A percentile compares a stretch with the other conserved stretches of the same genome.
phyloP scores from a whole-genome alignment of 1,140 invertebrate species.

The Lordiphosa stackelbergi region DNA sequence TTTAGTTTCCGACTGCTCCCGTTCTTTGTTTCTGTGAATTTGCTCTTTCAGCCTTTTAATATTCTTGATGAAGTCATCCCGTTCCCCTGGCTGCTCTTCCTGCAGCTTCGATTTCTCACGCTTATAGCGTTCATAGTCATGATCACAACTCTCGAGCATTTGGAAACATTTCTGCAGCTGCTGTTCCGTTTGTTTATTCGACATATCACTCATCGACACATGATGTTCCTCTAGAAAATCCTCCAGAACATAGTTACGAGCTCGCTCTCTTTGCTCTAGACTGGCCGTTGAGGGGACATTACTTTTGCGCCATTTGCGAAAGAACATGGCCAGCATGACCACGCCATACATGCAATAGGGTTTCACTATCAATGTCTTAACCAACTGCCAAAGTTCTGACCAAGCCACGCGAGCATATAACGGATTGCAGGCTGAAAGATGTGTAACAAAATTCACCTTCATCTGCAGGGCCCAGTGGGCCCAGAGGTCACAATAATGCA shows the following conservation, averaged over 20 bases:
- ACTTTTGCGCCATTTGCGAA: slow-evolving; percentile 69
- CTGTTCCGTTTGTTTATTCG: slow-evolving; percentile 65
- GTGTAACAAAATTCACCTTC: slow-evolving; percentile 63
- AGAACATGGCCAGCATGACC: slow-evolving; percentile 74
- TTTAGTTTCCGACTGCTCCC: slow-evolving; percentile 25
- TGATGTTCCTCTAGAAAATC: slow-evolving; percentile 73
- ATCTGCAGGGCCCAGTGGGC: slow-evolving; percentile 65
- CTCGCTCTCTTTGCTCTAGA: slow-evolving; percentile 60
- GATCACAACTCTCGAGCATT: slow-evolving; percentile 60
- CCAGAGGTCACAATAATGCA: slow-evolving; percentile 56
- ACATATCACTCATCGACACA: slow-evolving; percentile 72
- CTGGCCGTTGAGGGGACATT: slow-evolving; percentile 36
- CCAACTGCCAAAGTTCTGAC: slow-evolving; percentile 63
- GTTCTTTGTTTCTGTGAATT: slow-evolving; percentile 62
- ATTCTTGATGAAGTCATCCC: slow-evolving; percentile 68
- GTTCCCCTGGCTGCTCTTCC: slow-evolving; percentile 44
- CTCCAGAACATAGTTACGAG: slow-evolving; percentile 74
- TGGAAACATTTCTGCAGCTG: slow-evolving; percentile 63
- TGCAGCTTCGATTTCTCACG: slow-evolving; percentile 50
- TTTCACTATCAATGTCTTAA: slow-evolving; percentile 70
- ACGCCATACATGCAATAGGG: slow-evolving; percentile 74
- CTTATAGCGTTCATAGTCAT: slow-evolving; percentile 73
- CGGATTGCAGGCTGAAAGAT: slow-evolving; percentile 63
- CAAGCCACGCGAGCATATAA: slow-evolving; percentile 54
- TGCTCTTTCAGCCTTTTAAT: slow-evolving; percentile 64